These are phyloP conservation scores for Sminthopsis crassicaudata DNA, from an alignment of 2,113 vertebrate genomes.

Conservation along the genomic window DNA sequence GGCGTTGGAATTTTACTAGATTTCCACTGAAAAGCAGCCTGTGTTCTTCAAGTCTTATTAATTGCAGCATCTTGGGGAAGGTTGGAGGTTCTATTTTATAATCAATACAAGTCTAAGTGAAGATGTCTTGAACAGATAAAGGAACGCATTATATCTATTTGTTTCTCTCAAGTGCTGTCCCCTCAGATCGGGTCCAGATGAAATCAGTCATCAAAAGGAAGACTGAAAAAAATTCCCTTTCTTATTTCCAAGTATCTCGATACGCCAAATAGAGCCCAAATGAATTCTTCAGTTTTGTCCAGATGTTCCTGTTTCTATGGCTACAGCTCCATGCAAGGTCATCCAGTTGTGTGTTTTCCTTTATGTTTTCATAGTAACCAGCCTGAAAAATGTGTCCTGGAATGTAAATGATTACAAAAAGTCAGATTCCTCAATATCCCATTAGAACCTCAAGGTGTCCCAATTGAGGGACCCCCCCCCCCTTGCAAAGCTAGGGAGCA, in stretches of 20 bases:
- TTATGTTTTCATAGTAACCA: not conserved
- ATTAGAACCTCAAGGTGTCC: not conserved
- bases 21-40: not conserved
- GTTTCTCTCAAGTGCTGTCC: not conserved
- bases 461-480: not conserved
- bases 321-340: not conserved
- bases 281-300: not conserved
- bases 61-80: not conserved
- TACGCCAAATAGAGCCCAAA: not conserved
- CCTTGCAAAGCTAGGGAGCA: not conserved
- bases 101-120: not conserved
- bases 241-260: not conserved
- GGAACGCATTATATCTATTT: not conserved
- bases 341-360: not conserved
- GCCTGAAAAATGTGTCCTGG: not conserved
- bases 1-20: not conserved
- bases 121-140: not conserved
- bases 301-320: not conserved
- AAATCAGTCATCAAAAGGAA: not conserved
- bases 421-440: not conserved
- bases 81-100: not conserved
- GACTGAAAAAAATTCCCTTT: not conserved
- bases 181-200: not conserved
- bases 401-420: not conserved
- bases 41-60: not conserved